Conservation (phyloP, 2,888 invertebrate species). For the Dorcus hopei region DNA sequence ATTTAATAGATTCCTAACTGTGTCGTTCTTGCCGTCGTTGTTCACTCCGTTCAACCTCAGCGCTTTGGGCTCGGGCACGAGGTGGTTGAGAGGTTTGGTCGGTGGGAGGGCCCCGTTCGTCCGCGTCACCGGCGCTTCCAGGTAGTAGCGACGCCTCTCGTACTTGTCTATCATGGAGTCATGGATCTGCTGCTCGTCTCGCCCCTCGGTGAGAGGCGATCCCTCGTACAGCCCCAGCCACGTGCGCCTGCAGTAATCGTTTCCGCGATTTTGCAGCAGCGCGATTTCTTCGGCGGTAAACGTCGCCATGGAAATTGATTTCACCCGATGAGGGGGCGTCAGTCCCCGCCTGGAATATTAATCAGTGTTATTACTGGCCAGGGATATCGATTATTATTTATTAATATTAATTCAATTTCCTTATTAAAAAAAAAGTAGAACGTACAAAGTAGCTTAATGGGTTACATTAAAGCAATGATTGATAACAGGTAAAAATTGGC, state of each 20-base stretch:
- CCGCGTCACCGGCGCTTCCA: slow-evolving; percentile 32
- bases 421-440: background rate
- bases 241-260: slow-evolving; percentile 88
- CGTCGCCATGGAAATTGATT: slow-evolving; percentile 98
- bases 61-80: slow-evolving; percentile 29
- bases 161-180: slow-evolving; percentile 95
- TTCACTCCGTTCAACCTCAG: slow-evolving; percentile 29
- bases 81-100: background rate
- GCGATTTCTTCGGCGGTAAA: slow-evolving; percentile 95
- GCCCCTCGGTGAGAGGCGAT: slow-evolving; percentile 62
- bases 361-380: background rate
- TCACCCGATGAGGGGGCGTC: slow-evolving; percentile 96
- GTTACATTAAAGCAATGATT: too few relatives aligned
- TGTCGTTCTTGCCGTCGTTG: slow-evolving; percentile 4
- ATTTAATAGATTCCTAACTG: background rate
- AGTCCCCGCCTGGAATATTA: slow-evolving; percentile 80
- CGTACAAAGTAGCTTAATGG: too few relatives aligned
- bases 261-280: slow-evolving; percentile 83
- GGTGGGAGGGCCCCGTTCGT: slow-evolving; percentile 19
- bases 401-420: background rate
- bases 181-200: slow-evolving; percentile 86
- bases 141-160: slow-evolving; percentile 78
- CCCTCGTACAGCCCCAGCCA: slow-evolving; percentile 91
- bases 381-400: background rate
- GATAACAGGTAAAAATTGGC: too few relatives aligned